Percentiles rank a stretch among this genome's conserved stretches.
Evolutionary conservation across 2,113 vertebrate genomes (phyloP).

Genomic region (Poeciliopsis turrubarensis): DNA sequence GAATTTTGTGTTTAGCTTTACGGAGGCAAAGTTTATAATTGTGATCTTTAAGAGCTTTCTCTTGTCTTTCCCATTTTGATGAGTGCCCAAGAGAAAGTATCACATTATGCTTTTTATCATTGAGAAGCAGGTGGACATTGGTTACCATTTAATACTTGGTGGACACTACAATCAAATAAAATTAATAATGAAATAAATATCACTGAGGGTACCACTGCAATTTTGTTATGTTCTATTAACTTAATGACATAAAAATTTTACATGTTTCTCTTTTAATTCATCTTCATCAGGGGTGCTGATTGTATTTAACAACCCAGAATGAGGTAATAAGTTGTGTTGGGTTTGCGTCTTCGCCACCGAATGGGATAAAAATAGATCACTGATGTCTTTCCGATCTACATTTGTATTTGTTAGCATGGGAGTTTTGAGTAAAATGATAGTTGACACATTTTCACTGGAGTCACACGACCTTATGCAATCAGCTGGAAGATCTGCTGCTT

Average conservation of each 20-base stretch:
- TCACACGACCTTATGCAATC: neutral
- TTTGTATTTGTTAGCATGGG: neutral
- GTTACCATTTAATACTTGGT: neutral
- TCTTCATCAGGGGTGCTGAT: neutral
- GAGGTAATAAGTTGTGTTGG: neutral
- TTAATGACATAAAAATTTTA: too few relatives aligned
- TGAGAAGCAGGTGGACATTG: neutral
- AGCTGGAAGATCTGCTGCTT: conserved; percentile 6
- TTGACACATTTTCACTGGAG: neutral
- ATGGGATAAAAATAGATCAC: neutral
- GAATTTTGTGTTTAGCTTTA: too few relatives aligned
- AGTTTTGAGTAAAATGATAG: neutral
- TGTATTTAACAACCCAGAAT: neutral
- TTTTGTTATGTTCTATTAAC: too few relatives aligned
- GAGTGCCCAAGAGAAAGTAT: neutral
- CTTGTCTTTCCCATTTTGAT: neutral
- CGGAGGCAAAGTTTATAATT: too few relatives aligned
- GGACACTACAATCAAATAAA: neutral
- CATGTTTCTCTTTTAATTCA: neutral
- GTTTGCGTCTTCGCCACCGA: neutral
- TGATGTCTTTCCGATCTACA: neutral
- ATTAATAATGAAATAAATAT: too few relatives aligned
- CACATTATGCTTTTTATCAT: neutral
- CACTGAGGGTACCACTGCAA: too few relatives aligned
- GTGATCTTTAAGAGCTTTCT: neutral